Evolutionary conservation across 2,888 invertebrate genomes (phyloP).

Genomic region (Linnaemya vulpina): DNA sequence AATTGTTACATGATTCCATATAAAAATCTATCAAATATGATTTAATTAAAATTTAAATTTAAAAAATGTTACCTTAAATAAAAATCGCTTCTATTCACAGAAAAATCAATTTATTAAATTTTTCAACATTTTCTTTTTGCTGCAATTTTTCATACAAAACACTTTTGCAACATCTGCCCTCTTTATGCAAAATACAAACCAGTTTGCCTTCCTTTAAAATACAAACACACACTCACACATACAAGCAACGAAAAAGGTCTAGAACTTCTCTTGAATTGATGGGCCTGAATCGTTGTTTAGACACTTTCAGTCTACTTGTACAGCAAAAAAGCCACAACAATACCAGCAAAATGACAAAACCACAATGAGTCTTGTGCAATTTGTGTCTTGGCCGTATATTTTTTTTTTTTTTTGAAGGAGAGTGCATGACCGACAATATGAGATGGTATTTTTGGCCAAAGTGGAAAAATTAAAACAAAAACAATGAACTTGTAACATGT

Average conservation of each 20-base stretch:
- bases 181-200: neutral
- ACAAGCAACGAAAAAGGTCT: neutral
- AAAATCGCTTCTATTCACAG: too few relatives aligned
- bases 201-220: constrained; percentile 22
- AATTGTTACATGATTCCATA: too few relatives aligned
- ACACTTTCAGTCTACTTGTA: constrained; percentile 20
- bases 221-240: neutral
- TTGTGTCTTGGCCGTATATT: constrained; percentile 23
- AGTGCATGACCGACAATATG: constrained; percentile 46
- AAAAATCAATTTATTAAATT: too few relatives aligned
- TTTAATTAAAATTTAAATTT: too few relatives aligned
- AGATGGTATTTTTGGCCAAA: constrained; percentile 28
- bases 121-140: too few relatives aligned
- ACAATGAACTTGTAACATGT: neutral
- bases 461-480: too few relatives aligned
- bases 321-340: neutral
- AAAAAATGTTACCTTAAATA: too few relatives aligned
- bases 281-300: neutral
- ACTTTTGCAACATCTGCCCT: neutral
- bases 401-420: constrained; percentile 8
- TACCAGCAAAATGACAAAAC: constrained; percentile 28
- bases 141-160: too few relatives aligned
- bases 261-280: neutral
- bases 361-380: constrained; percentile 62
- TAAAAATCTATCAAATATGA: too few relatives aligned